A percentile compares a stretch with the other conserved stretches of the same genome.
Conservation (phyloP, 1,140 invertebrate species). For the Drosophila varians region DNA sequence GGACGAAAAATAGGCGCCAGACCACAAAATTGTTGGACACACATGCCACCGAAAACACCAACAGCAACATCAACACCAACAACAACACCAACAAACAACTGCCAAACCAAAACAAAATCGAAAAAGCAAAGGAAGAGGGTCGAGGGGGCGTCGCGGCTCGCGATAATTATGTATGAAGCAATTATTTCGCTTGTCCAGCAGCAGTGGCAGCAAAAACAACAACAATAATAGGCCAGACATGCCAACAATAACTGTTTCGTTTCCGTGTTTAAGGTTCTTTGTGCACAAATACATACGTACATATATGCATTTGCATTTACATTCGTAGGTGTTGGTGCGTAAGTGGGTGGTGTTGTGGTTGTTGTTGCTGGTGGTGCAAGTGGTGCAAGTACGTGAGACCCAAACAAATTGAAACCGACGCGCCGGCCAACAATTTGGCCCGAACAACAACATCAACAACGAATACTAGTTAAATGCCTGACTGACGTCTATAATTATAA, state of each 20-base stretch:
- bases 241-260: constrained; percentile 54
- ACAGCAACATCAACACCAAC: too few species aligned
- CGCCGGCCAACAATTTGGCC: constrained; percentile 52
- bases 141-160: constrained; percentile 24
- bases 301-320: constrained; percentile 21
- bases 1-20: constrained; percentile 55
- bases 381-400: constrained; percentile 45
- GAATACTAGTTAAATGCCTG: constrained; percentile 73
- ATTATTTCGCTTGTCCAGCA: constrained; percentile 73
- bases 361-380: not conserved
- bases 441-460: constrained; percentile 24
- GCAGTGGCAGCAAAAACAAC: constrained; percentile 46
- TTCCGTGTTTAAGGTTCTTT: constrained; percentile 53
- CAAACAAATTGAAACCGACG: constrained; percentile 72
- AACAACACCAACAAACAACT: constrained; percentile 35
- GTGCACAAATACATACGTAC: constrained; percentile 20
- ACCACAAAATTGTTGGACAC: constrained; percentile 60
- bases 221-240: constrained; percentile 21
- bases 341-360: constrained; percentile 13
- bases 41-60: constrained; percentile 11
- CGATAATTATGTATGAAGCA: constrained; percentile 79
- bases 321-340: constrained; percentile 9
- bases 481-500: constrained; percentile 81
- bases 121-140: constrained; percentile 1
- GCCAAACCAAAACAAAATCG: constrained; percentile 31